A percentile compares a stretch with the other conserved stretches of the same genome.
These are phyloP conservation scores for Zaprionus lineosus DNA, from an alignment of 2,888 invertebrate species.

Conservation along the genomic window DNA sequence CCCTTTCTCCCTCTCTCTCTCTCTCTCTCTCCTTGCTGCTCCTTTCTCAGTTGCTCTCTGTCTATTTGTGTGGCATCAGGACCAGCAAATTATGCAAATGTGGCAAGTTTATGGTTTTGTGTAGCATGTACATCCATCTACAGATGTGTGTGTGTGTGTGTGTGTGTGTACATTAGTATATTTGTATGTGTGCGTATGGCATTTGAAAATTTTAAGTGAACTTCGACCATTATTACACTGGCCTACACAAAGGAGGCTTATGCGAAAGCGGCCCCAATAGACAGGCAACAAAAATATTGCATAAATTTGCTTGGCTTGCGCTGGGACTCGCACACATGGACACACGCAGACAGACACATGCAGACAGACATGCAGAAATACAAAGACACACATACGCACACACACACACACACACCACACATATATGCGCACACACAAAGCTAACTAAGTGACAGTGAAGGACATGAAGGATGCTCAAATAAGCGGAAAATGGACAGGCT, in stretches of 20 bases:
- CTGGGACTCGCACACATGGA: not conserved
- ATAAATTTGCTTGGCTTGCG: constrained; percentile 46
- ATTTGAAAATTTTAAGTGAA: constrained; percentile 59
- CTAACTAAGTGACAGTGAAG: constrained; percentile 56
- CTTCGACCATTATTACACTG: constrained; percentile 49
- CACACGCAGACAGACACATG: no score
- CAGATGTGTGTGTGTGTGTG: no score
- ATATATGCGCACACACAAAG: no score
- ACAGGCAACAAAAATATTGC: constrained; percentile 46
- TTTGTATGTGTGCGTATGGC: constrained; percentile 34
- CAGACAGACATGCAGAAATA: no score
- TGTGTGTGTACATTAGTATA: constrained; percentile 6
- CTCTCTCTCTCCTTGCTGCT: no score
- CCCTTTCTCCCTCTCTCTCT: no score
- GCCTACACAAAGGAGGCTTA: constrained; percentile 6
- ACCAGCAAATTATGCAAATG: constrained; percentile 67
- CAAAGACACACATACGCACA: no score
- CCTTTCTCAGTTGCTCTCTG: constrained; percentile 30
- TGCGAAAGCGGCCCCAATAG: not conserved
- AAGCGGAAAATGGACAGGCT: constrained; percentile 38
- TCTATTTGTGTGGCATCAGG: constrained; percentile 48
- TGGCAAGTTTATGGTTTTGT: constrained; percentile 66
- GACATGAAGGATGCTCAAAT: constrained; percentile 44
- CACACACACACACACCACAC: no score
- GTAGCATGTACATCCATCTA: no score